phyloP scores from a whole-genome alignment of 2,888 invertebrate species.

The Zygaena filipendulae region DNA sequence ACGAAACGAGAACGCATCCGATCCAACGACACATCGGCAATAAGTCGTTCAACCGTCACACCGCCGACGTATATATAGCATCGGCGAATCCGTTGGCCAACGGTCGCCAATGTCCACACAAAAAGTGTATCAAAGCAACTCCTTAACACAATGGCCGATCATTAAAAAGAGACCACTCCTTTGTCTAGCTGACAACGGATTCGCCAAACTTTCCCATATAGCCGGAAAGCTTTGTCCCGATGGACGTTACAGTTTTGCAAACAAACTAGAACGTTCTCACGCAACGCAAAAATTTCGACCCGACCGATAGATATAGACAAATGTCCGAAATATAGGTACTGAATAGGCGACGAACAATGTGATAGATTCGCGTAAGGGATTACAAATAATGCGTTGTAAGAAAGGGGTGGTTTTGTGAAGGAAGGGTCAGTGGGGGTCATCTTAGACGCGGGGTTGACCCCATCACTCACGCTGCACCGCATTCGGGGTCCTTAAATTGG shows the following conservation, averaged over 20 bases:
- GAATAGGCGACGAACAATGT: conserved; percentile 49
- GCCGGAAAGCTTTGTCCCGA: conserved; percentile 32
- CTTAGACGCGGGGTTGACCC: conserved; percentile 54
- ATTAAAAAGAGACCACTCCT: conserved; percentile 63
- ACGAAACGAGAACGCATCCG: too few species aligned
- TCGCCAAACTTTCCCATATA: conserved; percentile 48
- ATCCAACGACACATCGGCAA: too few species aligned
- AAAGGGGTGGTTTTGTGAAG: conserved; percentile 53
- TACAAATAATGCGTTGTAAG: conserved; percentile 68
- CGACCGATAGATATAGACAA: too few species aligned
- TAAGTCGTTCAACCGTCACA: conserved; percentile 33
- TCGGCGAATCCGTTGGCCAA: conserved; percentile 62
- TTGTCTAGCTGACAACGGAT: conserved; percentile 50
- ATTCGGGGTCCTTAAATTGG: conserved; percentile 59
- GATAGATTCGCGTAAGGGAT: conserved; percentile 71
- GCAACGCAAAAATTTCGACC: conserved; percentile 59
- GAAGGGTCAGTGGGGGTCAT: conserved; percentile 60
- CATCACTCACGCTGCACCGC: conserved; percentile 63
- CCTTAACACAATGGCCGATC: conserved; percentile 53
- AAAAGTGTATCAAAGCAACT: conserved; percentile 52
- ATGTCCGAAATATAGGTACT: conserved; percentile 38
- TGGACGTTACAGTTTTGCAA: conserved; percentile 61
- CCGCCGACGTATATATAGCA: conserved; percentile 46
- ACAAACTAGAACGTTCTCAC: conserved; percentile 65
- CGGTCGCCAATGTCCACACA: conserved; percentile 52